Percentiles rank a stretch among this genome's conserved stretches.
phyloP scores from a whole-genome alignment of 1,140 invertebrate species.

The Eriosoma lanigerum region DNA sequence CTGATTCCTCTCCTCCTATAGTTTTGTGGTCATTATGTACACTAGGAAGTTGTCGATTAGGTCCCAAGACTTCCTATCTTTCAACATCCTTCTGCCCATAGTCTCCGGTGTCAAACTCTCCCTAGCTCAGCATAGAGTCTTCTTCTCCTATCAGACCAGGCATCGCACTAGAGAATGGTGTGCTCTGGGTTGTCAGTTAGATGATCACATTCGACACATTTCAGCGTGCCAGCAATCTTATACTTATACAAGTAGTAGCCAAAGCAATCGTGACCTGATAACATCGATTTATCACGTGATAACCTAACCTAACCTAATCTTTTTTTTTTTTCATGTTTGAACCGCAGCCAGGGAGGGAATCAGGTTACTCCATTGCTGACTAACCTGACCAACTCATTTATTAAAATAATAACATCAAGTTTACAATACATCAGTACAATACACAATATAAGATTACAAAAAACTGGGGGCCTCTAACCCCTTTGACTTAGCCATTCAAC shows the following conservation, averaged over 20 bases:
- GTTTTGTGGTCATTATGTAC: background rate
- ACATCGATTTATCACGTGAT: too few species aligned
- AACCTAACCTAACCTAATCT: too few species aligned
- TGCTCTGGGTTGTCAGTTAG: background rate
- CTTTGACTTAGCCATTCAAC: background rate
- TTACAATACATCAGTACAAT: too few species aligned
- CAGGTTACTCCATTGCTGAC: slow-evolving; percentile 5
- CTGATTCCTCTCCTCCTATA: background rate
- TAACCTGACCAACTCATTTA: slow-evolving; percentile 2
- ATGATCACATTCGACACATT: background rate
- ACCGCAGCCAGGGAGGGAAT: background rate
- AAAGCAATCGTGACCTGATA: background rate
- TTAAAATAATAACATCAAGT: background rate
- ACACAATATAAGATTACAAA: background rate
- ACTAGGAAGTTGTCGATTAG: background rate
- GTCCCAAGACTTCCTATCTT: background rate
- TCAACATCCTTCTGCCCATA: background rate
- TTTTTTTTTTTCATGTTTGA: background rate
- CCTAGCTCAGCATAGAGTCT: background rate
- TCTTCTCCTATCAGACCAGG: background rate
- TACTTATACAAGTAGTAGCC: background rate
- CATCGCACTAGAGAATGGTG: background rate
- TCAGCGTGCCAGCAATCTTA: background rate
- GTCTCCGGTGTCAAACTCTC: background rate
- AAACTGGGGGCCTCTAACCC: background rate